Evolutionary conservation across 2,888 invertebrate genomes (phyloP).

Genomic region (Danaus chrysippus): DNA sequence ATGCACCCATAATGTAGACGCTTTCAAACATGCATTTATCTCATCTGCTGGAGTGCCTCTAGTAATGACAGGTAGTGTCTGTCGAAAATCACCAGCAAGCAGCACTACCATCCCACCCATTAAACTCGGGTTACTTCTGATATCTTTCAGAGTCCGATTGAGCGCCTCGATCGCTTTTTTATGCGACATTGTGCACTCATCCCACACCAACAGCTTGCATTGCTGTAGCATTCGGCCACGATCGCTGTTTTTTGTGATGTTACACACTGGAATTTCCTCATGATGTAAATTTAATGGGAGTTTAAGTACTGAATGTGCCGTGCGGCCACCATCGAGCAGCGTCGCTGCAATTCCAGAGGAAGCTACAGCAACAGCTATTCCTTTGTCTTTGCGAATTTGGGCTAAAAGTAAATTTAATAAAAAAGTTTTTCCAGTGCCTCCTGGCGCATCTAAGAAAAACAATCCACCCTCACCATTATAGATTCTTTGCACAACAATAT

Average conservation of each 20-base stretch:
- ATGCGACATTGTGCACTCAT: slow-evolving; percentile 30
- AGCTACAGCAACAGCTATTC: slow-evolving; percentile 29
- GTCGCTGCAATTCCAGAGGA: slow-evolving; percentile 4
- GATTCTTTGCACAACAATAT: slow-evolving; percentile 23
- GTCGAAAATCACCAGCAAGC: too few relatives aligned
- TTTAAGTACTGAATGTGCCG: too few relatives aligned
- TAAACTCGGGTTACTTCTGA: too few relatives aligned
- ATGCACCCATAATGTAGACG: slow-evolving; percentile 14
- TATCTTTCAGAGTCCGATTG: slow-evolving; percentile 12
- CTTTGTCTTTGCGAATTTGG: slow-evolving; percentile 28
- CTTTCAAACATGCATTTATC: slow-evolving; percentile 35
- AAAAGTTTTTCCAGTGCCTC: slow-evolving; percentile 29
- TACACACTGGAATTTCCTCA: slow-evolving; percentile 32
- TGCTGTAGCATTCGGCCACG: slow-evolving; percentile 26
- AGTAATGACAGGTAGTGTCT: too few relatives aligned
- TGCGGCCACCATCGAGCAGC: too few relatives aligned
- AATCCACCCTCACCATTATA: slow-evolving; percentile 24
- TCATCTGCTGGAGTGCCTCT: slow-evolving; percentile 22
- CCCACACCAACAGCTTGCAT: slow-evolving; percentile 30
- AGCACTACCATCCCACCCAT: too few relatives aligned
- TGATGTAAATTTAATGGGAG: slow-evolving; percentile 12
- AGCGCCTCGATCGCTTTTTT: slow-evolving; percentile 27
- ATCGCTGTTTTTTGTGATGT: slow-evolving; percentile 31
- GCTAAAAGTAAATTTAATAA: slow-evolving; percentile 24
- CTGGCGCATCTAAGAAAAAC: slow-evolving; percentile 25